Evolutionary conservation across 2,797 vertebrate species (phyloP).

Genomic region (Spea hammondii): DNA sequence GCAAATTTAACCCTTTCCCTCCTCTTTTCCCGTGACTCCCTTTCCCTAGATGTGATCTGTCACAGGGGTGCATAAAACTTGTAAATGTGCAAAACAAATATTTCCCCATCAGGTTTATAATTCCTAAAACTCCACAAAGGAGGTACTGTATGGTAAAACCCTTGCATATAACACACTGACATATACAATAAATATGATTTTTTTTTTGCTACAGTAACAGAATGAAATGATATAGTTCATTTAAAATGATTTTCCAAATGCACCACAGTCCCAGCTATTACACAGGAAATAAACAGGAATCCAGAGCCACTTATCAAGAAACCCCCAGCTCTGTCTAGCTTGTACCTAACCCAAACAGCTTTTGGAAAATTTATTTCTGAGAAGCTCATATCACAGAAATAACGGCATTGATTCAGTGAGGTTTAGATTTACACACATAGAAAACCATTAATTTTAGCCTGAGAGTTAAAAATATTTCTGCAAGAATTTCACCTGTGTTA

Average conservation of each 20-base stretch:
- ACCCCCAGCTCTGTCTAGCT: conserved; percentile 60
- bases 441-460: conserved; percentile 51
- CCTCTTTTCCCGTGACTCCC: conserved; percentile 19
- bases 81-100: conserved; percentile 30
- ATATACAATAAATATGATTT: conserved; percentile 67
- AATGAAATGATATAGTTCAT: conserved; percentile 69
- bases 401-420: conserved; percentile 66
- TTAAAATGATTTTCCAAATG: conserved; percentile 65
- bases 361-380: conserved; percentile 58
- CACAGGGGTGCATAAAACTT: conserved; percentile 44
- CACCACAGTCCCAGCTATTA: conserved; percentile 58
- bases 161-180: conserved; percentile 70
- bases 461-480: conserved; percentile 17
- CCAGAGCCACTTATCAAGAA: conserved; percentile 66
- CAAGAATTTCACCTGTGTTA: background rate
- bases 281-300: conserved; percentile 71
- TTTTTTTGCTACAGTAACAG: conserved; percentile 61
- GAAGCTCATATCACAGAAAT: conserved; percentile 60
- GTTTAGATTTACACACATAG: conserved; percentile 51
- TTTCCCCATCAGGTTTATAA: conserved; percentile 17
- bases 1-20: background rate
- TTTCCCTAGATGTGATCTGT: conserved; percentile 38
- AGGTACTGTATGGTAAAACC: conserved; percentile 60
- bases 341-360: conserved; percentile 65
- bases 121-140: conserved; percentile 61